phyloP scores from a whole-genome alignment of 2,797 vertebrate species.

The Sebastes cheni region DNA sequence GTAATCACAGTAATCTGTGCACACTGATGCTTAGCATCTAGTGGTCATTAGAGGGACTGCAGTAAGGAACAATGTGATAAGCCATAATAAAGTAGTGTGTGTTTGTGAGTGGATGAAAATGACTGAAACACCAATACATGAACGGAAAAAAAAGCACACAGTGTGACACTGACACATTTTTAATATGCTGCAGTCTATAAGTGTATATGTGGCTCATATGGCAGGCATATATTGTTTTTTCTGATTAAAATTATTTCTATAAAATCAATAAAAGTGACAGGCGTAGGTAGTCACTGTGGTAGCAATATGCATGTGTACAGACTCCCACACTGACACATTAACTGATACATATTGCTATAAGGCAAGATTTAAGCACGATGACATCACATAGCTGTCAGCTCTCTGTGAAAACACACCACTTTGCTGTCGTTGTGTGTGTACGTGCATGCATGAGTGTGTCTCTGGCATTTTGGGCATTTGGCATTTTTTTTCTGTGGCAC shows the following conservation, averaged over 20 bases:
- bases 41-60: constrained; percentile 5
- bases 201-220: neutral
- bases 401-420: constrained; percentile 26
- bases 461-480: constrained; percentile 26
- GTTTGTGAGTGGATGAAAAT: neutral
- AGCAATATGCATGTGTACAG: neutral
- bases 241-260: neutral
- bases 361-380: constrained; percentile 34
- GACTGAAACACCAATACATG: neutral
- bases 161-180: neutral
- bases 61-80: neutral
- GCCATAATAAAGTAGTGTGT: neutral
- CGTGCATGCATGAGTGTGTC: constrained; percentile 1
- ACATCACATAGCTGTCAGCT: constrained; percentile 44
- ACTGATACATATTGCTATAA: constrained; percentile 15
- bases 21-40: neutral
- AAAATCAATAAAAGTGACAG: neutral
- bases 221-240: neutral
- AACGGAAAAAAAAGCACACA: neutral
- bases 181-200: neutral
- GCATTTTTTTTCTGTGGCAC: constrained; percentile 17
- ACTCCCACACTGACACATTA: constrained; percentile 18
- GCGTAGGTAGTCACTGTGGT: neutral
- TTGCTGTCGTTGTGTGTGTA: constrained; percentile 9
- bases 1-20: too few species aligned